phyloP scores from a whole-genome alignment of 1,140 invertebrate genomes.

The Hylaeus anthracinus region DNA sequence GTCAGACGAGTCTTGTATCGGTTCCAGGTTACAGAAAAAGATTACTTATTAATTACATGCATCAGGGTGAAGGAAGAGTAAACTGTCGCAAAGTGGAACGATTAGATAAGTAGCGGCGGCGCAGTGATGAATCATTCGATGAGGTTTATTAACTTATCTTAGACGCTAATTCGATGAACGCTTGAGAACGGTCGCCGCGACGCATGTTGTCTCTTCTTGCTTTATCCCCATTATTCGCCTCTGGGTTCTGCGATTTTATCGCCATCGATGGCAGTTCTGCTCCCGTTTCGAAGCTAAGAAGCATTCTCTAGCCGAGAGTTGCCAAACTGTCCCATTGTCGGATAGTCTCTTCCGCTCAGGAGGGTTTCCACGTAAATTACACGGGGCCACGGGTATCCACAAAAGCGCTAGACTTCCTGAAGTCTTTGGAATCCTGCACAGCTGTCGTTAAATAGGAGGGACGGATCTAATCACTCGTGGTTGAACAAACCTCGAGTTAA shows the following conservation, averaged over 20 bases:
- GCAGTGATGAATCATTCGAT: constrained; percentile 52
- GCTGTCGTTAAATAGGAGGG: too few relatives aligned
- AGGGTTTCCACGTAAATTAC: constrained; percentile 10
- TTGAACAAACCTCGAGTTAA: too few relatives aligned
- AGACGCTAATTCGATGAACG: constrained; percentile 48
- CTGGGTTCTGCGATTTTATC: too few relatives aligned
- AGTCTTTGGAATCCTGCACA: too few relatives aligned
- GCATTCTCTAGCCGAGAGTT: neutral
- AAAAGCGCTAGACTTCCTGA: neutral
- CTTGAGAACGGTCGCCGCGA: constrained; percentile 24
- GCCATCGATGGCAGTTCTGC: neutral
- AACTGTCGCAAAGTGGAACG: constrained; percentile 54
- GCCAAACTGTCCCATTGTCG: constrained; percentile 23
- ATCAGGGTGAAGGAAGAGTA: constrained; percentile 42
- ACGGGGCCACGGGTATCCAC: neutral
- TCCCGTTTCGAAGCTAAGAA: neutral
- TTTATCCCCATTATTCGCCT: neutral
- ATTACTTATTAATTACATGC: constrained; percentile 50
- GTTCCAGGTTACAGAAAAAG: constrained; percentile 3
- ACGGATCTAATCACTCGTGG: too few relatives aligned
- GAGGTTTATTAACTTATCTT: constrained; percentile 58
- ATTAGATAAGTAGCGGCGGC: constrained; percentile 58
- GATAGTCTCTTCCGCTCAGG: constrained; percentile 1
- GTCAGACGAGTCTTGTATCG: neutral
- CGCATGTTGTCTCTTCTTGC: neutral